Conservation (phyloP, 2,888 invertebrate species). For the Therioaphis trifolii region DNA sequence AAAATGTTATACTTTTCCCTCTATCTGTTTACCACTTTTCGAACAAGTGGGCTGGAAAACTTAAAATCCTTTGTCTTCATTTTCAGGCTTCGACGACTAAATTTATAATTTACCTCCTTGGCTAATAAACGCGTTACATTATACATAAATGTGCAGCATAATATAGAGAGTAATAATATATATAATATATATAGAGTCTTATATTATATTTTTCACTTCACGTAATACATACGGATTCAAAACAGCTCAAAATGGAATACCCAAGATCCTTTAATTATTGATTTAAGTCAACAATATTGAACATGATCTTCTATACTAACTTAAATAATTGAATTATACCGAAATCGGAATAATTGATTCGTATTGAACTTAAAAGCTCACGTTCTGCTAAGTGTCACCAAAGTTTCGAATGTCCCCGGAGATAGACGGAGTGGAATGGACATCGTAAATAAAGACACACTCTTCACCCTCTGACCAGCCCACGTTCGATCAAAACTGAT, state of each 20-base stretch:
- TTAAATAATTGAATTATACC: constrained; percentile 52
- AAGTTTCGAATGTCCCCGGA: constrained; percentile 55
- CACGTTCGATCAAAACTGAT: constrained; percentile 47
- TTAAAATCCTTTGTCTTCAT: constrained; percentile 60
- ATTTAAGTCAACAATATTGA: background rate
- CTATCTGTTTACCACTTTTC: constrained; percentile 51
- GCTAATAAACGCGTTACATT: background rate
- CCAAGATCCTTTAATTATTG: constrained; percentile 20
- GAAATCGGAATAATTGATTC: constrained; percentile 62
- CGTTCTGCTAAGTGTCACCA: constrained; percentile 55
- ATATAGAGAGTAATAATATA: no score
- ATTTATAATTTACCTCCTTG: constrained; percentile 51
- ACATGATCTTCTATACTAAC: no score
- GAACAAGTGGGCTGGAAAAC: constrained; percentile 61
- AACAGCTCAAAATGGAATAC: no score
- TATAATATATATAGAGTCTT: no score
- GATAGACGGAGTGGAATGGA: constrained; percentile 33
- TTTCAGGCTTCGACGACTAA: constrained; percentile 34
- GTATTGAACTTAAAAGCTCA: constrained; percentile 53
- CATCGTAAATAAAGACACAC: constrained; percentile 54
- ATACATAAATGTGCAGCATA: background rate
- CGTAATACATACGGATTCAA: background rate
- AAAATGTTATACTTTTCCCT: constrained; percentile 1
- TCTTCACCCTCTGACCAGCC: background rate
- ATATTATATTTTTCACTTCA: background rate